phyloP scores from a whole-genome alignment of 2,888 invertebrate genomes.

The Andrena dorsata region DNA sequence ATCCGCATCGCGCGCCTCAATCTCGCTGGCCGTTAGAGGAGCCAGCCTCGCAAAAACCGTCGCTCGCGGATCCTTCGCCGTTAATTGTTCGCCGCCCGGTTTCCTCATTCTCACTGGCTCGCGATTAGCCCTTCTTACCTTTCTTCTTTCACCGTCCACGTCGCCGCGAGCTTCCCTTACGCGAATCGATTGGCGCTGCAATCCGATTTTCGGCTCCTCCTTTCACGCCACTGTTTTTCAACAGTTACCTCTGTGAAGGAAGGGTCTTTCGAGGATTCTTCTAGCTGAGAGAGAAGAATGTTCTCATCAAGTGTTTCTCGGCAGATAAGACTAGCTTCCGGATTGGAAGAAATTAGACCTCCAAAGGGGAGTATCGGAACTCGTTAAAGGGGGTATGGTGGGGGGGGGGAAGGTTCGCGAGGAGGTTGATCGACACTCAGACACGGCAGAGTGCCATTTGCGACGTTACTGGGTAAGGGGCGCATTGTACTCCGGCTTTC shows the following conservation, averaged over 20 bases:
- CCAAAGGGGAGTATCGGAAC: background rate
- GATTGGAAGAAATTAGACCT: background rate
- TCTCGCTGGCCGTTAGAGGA: conserved; percentile 45
- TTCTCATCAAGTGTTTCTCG: no score
- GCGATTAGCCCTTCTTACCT: conserved; percentile 17
- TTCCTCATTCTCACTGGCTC: conserved; percentile 33
- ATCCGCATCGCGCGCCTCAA: conserved; percentile 49
- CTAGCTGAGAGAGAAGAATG: no score
- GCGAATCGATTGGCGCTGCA: conserved; percentile 16
- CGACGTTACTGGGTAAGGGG: background rate
- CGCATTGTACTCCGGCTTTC: background rate
- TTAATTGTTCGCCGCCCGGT: conserved; percentile 58
- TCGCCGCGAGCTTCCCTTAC: background rate
- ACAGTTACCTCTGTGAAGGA: no score
- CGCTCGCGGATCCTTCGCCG: conserved; percentile 48
- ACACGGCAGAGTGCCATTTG: background rate
- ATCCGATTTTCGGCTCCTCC: conserved; percentile 11
- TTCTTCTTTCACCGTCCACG: background rate
- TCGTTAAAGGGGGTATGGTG: background rate
- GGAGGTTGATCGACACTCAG: background rate
- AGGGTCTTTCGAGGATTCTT: no score
- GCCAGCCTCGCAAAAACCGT: conserved; percentile 34
- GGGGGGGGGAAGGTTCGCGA: background rate
- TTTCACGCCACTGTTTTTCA: no score
- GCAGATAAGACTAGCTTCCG: background rate